Conservation (phyloP, 2,113 vertebrate genomes). For the Asarcornis scutulata region DNA sequence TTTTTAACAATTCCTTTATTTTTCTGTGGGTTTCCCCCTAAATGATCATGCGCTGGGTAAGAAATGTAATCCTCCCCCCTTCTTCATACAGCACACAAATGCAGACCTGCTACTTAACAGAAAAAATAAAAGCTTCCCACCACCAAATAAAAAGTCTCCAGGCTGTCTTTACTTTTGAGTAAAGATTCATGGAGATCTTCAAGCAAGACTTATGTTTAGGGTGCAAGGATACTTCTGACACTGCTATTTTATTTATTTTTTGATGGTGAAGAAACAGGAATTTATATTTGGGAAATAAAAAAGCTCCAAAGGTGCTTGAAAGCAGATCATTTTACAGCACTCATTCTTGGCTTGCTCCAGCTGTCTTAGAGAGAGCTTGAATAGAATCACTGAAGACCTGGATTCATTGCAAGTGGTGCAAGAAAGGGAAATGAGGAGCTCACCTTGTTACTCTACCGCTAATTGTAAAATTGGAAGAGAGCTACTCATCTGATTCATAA, state of each 20-base stretch:
- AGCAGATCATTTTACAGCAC: neutral
- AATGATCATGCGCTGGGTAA: neutral
- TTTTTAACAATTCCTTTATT: neutral
- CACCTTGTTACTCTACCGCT: neutral
- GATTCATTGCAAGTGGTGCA: neutral
- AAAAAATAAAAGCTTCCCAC: neutral
- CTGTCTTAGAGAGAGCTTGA: neutral
- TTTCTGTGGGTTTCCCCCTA: neutral
- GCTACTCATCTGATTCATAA: neutral
- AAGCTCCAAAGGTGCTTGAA: neutral
- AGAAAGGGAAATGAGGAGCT: neutral
- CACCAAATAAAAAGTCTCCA: neutral
- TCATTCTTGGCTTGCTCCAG: neutral
- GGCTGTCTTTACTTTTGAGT: neutral
- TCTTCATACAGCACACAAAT: too few species aligned
- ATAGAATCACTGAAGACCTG: neutral
- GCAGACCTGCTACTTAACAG: neutral
- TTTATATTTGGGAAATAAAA: neutral
- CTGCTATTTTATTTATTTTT: neutral
- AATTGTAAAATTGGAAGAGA: neutral
- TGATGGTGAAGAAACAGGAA: neutral
- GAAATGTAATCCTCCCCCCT: neutral
- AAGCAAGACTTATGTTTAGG: neutral
- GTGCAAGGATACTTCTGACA: neutral
- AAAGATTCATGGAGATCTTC: neutral